Evolutionary conservation across 2,888 invertebrate genomes (phyloP).

Genomic region (Lasioglossum calceatum): DNA sequence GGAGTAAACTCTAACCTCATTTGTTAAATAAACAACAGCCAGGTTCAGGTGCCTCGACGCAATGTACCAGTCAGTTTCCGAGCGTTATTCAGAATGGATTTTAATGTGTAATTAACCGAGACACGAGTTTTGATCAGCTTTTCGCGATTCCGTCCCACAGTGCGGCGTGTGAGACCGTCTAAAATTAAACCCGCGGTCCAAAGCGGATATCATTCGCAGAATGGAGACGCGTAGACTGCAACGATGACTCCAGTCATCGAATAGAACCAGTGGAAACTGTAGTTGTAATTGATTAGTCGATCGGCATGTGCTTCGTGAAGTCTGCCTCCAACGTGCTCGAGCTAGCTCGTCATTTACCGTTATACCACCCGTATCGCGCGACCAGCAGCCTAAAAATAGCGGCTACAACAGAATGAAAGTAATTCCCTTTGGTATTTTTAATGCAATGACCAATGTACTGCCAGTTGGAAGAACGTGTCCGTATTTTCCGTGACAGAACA

Average conservation of each 20-base stretch:
- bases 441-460: conserved; percentile 20
- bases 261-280: conserved; percentile 11
- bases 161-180: conserved; percentile 36
- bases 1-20: too few relatives aligned
- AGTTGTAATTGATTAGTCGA: conserved; percentile 49
- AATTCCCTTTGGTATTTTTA: conserved; percentile 52
- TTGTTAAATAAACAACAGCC: not conserved
- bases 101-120: not conserved
- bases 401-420: conserved; percentile 62
- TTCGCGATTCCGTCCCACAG: not conserved
- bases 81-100: too few relatives aligned
- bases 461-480: not conserved
- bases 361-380: conserved; percentile 70
- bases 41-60: not conserved
- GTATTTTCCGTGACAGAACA: not conserved
- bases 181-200: conserved; percentile 49
- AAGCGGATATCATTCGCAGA: conserved; percentile 25
- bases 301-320: conserved; percentile 47
- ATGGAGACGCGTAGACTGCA: not conserved
- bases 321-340: conserved; percentile 48
- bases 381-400: conserved; percentile 67
- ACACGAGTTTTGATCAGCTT: not conserved
- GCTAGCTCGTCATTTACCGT: conserved; percentile 65
- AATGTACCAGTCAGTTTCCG: too few relatives aligned
- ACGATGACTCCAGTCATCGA: conserved; percentile 27